phyloP scores from a whole-genome alignment of 1,140 invertebrate genomes.

The Pachyrhynchus sulphureomaculatus region DNA sequence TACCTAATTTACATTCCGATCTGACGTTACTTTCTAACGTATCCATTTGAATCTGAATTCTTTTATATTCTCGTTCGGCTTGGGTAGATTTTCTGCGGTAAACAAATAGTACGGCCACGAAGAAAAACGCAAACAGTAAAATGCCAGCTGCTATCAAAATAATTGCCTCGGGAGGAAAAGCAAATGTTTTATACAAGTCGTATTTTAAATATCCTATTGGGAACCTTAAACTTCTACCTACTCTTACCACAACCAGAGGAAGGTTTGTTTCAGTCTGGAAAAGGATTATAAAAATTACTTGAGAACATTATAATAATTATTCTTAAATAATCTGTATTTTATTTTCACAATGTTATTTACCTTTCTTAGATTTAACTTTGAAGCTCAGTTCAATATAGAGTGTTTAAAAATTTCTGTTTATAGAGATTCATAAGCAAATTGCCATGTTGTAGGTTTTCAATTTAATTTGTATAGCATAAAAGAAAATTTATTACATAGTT shows the following conservation, averaged over 20 bases:
- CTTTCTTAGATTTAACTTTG: too few species aligned
- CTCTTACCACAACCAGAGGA: constrained; percentile 85
- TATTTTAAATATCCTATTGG: constrained; percentile 87
- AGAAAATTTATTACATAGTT: too few species aligned
- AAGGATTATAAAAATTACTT: too few species aligned
- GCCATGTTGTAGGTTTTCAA: too few species aligned
- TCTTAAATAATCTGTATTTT: too few species aligned
- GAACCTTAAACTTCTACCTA: constrained; percentile 84
- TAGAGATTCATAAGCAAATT: too few species aligned
- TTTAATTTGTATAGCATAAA: too few species aligned
- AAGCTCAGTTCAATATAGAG: too few species aligned
- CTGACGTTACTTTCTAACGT: constrained; percentile 97
- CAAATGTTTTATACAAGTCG: constrained; percentile 80
- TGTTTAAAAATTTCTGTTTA: too few species aligned
- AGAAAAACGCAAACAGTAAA: constrained; percentile 78
- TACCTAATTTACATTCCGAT: constrained; percentile 93
- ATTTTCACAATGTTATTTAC: too few species aligned
- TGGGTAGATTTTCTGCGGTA: constrained; percentile 91
- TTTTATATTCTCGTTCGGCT: constrained; percentile 93
- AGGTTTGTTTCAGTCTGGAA: constrained; percentile 66
- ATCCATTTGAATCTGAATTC: constrained; percentile 99
- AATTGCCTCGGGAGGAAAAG: constrained; percentile 84
- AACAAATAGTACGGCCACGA: constrained; percentile 82
- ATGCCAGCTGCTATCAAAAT: constrained; percentile 82
- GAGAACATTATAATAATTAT: too few species aligned